Evolutionary conservation across 2,113 vertebrate species (phyloP).

Genomic region (Hemibagrus wyckioides): DNA sequence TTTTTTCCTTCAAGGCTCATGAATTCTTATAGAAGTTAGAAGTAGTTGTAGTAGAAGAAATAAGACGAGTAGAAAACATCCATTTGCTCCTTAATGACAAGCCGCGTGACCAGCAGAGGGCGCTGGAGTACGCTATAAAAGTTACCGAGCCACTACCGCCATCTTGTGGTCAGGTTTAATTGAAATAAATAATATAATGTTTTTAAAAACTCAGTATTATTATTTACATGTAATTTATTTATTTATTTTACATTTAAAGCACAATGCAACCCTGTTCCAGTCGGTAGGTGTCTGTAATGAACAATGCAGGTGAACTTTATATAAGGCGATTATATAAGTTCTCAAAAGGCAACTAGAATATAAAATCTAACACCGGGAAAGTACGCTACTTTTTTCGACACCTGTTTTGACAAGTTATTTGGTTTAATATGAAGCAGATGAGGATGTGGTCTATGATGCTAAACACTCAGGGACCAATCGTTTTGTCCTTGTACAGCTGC

Average conservation of each 20-base stretch:
- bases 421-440: background rate
- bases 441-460: background rate
- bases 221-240: background rate
- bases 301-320: too few species aligned
- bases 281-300: background rate
- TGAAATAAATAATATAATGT: background rate
- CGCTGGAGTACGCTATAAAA: background rate
- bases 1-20: background rate
- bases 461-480: constrained; percentile 48
- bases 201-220: background rate
- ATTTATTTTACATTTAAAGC: background rate
- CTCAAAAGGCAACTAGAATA: too few species aligned
- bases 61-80: too few species aligned
- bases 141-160: background rate
- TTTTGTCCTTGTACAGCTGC: constrained; percentile 27
- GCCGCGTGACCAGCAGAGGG: constrained; percentile 32
- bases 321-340: background rate
- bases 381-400: background rate
- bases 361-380: background rate
- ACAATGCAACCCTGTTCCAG: background rate
- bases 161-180: background rate
- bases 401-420: background rate
- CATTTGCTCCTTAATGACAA: background rate
- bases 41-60: too few species aligned
- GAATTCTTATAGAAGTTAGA: background rate